Base-by-base conservation (phyloP, 2,888 invertebrate species). In the Geotrupes spiniger region DNA sequence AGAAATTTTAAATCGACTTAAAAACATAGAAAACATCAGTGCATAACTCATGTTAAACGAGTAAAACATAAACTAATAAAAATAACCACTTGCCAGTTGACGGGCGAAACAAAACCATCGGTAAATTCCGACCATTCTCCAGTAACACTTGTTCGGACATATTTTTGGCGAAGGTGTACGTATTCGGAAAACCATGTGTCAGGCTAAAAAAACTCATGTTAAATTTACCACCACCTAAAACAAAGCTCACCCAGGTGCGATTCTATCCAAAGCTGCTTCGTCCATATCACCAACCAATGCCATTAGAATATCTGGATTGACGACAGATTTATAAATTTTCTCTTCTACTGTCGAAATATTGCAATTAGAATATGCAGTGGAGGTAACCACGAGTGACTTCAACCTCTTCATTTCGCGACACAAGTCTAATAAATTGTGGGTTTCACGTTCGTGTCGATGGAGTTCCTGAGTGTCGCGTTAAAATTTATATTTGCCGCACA, bases 141-240 rank as follows among this genome's bases (percentile, higher is more conserved):
- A 74, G 64, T 3, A 84, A 68, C 25, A 79, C 60, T 52, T 77
- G 74, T 63, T 86, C 85, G 0, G 82, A 82, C 40, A 85, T 69
- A 21, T 81, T 80, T 69, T 86, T 86, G 1, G 84, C 83, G 64
- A 76, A 82, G 1, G 82, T 78, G 71, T 86, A 85, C 1, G 83
- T 82, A 66, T 85, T 85, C 1, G 85, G 85, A 61, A 80, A 79
- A 44, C 70, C 63, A 12, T 64, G 69, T 12, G 74, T 52, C 15
- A 76, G 53, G 17, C 64, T 68, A 36, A 4, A 4, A 21, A n/a
- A n/a, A n/a, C n/a, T n/a, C n/a, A n/a, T n/a, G n/a, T n/a, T n/a
- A n/a, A n/a, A n/a, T n/a, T n/a, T n/a, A n/a, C n/a, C n/a, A n/a
- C n/a, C n/a, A n/a, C n/a, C n/a, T n/a, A n/a, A n/a, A n/a, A n/a